These are phyloP conservation scores for Crenichthys baileyi DNA, from an alignment of 2,797 vertebrate species.

Conservation along the genomic window DNA sequence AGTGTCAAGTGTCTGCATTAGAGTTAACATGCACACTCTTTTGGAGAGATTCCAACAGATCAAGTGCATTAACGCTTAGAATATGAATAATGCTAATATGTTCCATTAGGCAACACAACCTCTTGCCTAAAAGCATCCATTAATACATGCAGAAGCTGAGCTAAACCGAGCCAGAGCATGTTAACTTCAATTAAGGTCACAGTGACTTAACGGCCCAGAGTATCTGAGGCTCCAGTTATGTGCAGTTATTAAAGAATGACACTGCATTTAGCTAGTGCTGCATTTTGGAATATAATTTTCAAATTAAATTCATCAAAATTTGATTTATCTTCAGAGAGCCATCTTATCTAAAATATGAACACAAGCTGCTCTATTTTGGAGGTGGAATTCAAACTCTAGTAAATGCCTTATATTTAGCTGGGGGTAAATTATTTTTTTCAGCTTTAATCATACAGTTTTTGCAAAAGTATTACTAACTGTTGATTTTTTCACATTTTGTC, in stretches of 20 bases:
- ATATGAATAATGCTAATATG: constrained; percentile 13
- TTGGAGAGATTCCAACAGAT: constrained; percentile 23
- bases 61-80: constrained; percentile 29
- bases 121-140: constrained; percentile 6
- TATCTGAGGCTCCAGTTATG: neutral
- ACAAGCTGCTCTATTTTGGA: neutral
- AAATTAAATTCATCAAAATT: neutral
- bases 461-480: neutral
- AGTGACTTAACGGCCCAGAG: neutral
- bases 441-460: too few species aligned
- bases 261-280: neutral
- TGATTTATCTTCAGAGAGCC: neutral
- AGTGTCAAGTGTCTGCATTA: neutral
- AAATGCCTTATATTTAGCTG: neutral
- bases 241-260: neutral
- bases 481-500: neutral
- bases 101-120: constrained; percentile 7
- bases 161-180: constrained; percentile 11
- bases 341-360: neutral
- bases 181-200: constrained; percentile 10
- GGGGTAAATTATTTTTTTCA: neutral
- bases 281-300: neutral
- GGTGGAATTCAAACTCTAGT: neutral
- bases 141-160: constrained; percentile 4
- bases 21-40: constrained; percentile 6